phyloP scores from a whole-genome alignment of 2,888 invertebrate species.

The Tiliacea aurago region DNA sequence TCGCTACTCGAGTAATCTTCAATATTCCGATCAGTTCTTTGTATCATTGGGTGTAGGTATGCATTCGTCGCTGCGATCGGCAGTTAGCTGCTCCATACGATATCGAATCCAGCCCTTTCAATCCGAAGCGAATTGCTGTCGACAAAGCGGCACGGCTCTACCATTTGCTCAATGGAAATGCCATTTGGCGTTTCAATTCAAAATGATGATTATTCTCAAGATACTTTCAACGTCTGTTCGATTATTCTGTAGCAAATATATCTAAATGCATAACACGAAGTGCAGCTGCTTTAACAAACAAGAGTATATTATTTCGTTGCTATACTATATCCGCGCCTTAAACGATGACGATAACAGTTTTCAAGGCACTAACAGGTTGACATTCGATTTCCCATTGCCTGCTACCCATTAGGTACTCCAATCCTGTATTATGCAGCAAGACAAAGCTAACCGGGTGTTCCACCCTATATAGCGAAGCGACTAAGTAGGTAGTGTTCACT shows the following conservation, averaged over 20 bases:
- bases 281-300: slow-evolving; percentile 21
- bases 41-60: slow-evolving; percentile 74
- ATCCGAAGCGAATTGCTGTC: slow-evolving; percentile 74
- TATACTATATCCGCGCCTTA: too few relatives aligned
- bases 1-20: slow-evolving; percentile 68
- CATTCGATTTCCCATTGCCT: slow-evolving; percentile 12
- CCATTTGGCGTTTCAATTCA: slow-evolving; percentile 79
- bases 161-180: slow-evolving; percentile 81
- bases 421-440: slow-evolving; percentile 30
- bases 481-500: slow-evolving; percentile 67
- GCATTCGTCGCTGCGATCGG: slow-evolving; percentile 75
- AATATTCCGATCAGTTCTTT: slow-evolving; percentile 79
- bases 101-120: slow-evolving; percentile 82
- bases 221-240: slow-evolving; percentile 38
- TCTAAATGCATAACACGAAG: slow-evolving; percentile 14
- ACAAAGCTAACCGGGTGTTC: slow-evolving; percentile 36
- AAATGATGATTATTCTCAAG: slow-evolving; percentile 66
- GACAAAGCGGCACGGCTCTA: slow-evolving; percentile 81
- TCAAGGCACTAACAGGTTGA: slow-evolving; percentile 2
- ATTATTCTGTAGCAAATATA: slow-evolving; percentile 30
- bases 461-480: slow-evolving; percentile 59
- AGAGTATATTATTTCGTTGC: neutral
- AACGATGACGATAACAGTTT: slow-evolving; percentile 13
- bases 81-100: slow-evolving; percentile 79
- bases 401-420: slow-evolving; percentile 9